Conservation (phyloP, 2,113 vertebrate genomes). For the Fulmarus glacialis region DNA sequence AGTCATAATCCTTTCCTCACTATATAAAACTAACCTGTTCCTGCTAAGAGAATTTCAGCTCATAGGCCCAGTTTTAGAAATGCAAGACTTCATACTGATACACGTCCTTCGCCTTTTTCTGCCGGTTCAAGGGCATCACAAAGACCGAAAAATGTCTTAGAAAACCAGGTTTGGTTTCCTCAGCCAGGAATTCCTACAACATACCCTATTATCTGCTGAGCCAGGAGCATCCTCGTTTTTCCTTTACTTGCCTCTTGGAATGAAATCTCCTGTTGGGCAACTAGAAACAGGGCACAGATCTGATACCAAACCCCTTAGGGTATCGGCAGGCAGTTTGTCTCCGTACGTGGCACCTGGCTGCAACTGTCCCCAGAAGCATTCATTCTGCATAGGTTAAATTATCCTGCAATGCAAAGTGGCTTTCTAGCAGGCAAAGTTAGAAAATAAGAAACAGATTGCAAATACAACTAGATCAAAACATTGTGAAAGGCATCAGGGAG, state of each 20-base stretch:
- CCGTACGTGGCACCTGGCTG: background rate
- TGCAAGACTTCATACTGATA: background rate
- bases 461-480: background rate
- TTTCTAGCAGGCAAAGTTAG: background rate
- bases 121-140: background rate
- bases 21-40: background rate
- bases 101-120: background rate
- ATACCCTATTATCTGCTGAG: background rate
- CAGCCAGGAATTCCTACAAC: background rate
- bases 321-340: background rate
- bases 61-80: background rate
- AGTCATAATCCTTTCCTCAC: background rate
- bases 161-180: accelerated
- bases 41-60: background rate
- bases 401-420: background rate
- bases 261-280: background rate
- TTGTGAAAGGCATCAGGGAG: background rate
- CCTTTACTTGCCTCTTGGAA: background rate
- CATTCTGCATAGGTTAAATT: background rate
- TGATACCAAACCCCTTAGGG: background rate
- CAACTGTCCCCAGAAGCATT: background rate
- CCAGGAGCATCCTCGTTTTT: background rate
- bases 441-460: background rate
- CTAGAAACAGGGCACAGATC: background rate
- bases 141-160: background rate